Evolutionary conservation across 1,140 invertebrate species (phyloP).

Genomic region (Trichonephila inaurata): DNA sequence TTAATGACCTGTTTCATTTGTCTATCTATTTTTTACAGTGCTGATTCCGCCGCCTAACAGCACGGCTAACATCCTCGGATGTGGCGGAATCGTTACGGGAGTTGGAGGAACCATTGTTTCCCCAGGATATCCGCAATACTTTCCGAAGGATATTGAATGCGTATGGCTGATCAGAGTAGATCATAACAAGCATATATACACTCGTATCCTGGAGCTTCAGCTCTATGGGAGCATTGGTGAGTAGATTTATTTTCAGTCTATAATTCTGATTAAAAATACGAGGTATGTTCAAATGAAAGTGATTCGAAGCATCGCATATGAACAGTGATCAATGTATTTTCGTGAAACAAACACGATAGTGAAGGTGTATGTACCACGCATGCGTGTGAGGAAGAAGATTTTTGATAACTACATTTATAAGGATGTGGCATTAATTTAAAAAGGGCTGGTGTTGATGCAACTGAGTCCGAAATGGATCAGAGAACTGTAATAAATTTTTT

Average conservation of each 20-base stretch:
- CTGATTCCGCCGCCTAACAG: conserved; percentile 79
- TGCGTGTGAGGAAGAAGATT: too few relatives aligned
- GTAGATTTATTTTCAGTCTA: neutral
- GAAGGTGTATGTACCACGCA: too few relatives aligned
- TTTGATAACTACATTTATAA: too few relatives aligned
- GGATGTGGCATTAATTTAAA: too few relatives aligned
- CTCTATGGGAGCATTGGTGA: conserved; percentile 81
- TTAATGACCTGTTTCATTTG: neutral
- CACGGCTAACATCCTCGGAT: conserved; percentile 78
- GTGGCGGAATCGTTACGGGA: conserved; percentile 80
- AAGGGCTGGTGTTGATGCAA: too few relatives aligned
- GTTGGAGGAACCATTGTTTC: conserved; percentile 81
- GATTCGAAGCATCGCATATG: too few relatives aligned
- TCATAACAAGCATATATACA: conserved; percentile 80
- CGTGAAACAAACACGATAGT: too few relatives aligned
- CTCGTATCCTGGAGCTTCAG: conserved; percentile 81
- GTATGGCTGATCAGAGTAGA: conserved; percentile 82
- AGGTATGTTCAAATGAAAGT: too few relatives aligned
- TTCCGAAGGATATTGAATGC: conserved; percentile 80
- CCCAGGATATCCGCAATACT: conserved; percentile 81
- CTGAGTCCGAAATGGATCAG: too few relatives aligned
- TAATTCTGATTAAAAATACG: too few relatives aligned
- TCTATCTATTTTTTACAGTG: conserved; percentile 64
- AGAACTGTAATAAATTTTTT: too few relatives aligned
- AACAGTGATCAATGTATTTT: too few relatives aligned